A percentile compares a stretch with the other conserved stretches of the same genome.
These are phyloP conservation scores for Macrobrachium rosenbergii DNA, from an alignment of 1,140 invertebrate species.

Conservation along the genomic window DNA sequence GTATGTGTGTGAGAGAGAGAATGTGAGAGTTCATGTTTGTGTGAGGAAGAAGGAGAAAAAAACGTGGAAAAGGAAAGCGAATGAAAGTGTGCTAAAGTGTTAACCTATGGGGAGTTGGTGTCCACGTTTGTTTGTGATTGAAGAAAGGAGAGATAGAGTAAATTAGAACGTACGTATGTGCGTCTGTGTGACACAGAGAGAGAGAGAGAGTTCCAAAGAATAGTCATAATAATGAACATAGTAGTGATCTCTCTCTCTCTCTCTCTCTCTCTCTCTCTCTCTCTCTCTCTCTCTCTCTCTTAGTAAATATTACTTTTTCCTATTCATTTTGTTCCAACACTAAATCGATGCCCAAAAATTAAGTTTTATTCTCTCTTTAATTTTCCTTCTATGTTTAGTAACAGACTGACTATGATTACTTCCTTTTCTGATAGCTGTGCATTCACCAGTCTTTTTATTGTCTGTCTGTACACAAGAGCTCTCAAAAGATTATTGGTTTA, in stretches of 20 bases:
- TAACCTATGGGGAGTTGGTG: no score
- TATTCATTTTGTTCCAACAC: background rate
- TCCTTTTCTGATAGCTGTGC: no score
- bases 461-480: no score
- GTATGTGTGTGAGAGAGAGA: background rate
- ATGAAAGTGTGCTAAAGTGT: background rate
- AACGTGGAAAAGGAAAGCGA: background rate
- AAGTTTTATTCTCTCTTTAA: background rate
- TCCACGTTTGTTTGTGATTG: background rate
- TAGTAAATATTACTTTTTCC: background rate
- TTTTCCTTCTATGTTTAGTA: background rate
- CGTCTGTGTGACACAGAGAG: background rate
- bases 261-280: slow-evolving; percentile 12
- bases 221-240: background rate
- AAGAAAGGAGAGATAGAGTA: background rate
- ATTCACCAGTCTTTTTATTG: no score
- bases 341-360: background rate
- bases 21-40: background rate
- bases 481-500: no score
- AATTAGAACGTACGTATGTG: background rate
- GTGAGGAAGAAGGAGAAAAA: background rate
- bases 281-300: background rate
- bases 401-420: no score
- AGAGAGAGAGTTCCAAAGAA: background rate
- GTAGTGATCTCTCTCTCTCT: background rate